Evolutionary conservation across 2,888 invertebrate genomes (phyloP).

Genomic region (Drosophila greeni): DNA sequence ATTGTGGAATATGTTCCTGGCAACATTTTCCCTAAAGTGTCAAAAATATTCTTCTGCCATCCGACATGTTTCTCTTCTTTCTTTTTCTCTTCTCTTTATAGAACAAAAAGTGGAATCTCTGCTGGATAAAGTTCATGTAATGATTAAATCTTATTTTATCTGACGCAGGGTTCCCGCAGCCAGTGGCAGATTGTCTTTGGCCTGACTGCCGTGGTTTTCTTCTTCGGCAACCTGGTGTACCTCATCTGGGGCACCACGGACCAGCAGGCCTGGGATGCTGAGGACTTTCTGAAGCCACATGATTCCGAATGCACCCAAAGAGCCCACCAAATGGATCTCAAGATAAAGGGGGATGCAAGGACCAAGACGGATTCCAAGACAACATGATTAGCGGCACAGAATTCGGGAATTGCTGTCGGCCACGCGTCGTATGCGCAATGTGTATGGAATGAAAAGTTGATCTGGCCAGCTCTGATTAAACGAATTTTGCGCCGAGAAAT

Average conservation of each 20-base stretch:
- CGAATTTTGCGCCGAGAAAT: constrained; percentile 45
- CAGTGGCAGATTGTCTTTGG: constrained; percentile 88
- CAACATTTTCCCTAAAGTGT: no score
- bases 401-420: constrained; percentile 2
- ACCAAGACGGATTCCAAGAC: constrained; percentile 1
- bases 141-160: not conserved
- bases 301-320: constrained; percentile 41
- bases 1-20: no score
- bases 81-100: no score
- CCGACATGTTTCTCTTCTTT: no score
- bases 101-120: no score
- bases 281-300: constrained; percentile 41
- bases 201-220: constrained; percentile 83
- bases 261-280: constrained; percentile 84
- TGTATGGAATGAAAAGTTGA: constrained; percentile 33
- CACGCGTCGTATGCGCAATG: constrained; percentile 36
- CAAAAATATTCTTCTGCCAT: no score
- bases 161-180: constrained; percentile 77
- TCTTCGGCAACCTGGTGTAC: constrained; percentile 84
- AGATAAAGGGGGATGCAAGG: not conserved
- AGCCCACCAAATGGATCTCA: constrained; percentile 15
- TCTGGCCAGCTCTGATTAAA: constrained; percentile 57
- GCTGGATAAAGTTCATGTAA: not conserved
- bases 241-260: constrained; percentile 83
- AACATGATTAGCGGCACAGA: constrained; percentile 18